Conservation (phyloP, 1,140 invertebrate species). For the Probaryconus sp. region DNA sequence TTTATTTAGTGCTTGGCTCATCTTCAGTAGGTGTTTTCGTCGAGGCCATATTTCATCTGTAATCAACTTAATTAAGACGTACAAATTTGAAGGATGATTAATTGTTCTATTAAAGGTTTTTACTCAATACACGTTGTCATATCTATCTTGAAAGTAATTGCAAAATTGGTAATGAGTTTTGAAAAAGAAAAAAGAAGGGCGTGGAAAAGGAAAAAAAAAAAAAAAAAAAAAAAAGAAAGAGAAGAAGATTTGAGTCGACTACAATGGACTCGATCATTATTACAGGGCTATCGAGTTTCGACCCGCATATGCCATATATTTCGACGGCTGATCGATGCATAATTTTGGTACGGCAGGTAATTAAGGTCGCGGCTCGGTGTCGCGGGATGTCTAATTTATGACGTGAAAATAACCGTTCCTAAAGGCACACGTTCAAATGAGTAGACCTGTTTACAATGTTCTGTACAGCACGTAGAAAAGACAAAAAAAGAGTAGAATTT, state of each 20-base stretch:
- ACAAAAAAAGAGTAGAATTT: no score
- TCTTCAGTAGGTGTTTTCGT: no score
- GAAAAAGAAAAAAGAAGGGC: conserved; percentile 25
- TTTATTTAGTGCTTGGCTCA: no score
- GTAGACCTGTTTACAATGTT: conserved; percentile 3
- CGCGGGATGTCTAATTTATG: conserved; percentile 46
- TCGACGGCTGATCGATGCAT: conserved; percentile 51
- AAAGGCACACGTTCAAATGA: not conserved
- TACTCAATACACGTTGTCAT: conserved; percentile 33
- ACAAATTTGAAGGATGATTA: conserved; percentile 34
- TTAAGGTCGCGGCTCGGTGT: conserved; percentile 50
- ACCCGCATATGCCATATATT: conserved; percentile 41
- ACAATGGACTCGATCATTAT: conserved; percentile 46
- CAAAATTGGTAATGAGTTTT: conserved; percentile 52
- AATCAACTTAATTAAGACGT: conserved; percentile 43
- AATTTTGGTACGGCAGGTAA: conserved; percentile 46
- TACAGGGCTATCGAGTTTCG: conserved; percentile 43
- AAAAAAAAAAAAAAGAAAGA: no score
- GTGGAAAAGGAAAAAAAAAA: conserved; percentile 8
- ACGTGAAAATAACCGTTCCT: conserved; percentile 33
- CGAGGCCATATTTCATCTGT: conserved; percentile 18
- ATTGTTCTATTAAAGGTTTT: conserved; percentile 18
- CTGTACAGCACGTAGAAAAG: no score
- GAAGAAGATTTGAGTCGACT: no score
- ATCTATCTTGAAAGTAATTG: conserved; percentile 47